Evolutionary conservation across 2,113 vertebrate species (phyloP).

Genomic region (Pollachius pollachius): DNA sequence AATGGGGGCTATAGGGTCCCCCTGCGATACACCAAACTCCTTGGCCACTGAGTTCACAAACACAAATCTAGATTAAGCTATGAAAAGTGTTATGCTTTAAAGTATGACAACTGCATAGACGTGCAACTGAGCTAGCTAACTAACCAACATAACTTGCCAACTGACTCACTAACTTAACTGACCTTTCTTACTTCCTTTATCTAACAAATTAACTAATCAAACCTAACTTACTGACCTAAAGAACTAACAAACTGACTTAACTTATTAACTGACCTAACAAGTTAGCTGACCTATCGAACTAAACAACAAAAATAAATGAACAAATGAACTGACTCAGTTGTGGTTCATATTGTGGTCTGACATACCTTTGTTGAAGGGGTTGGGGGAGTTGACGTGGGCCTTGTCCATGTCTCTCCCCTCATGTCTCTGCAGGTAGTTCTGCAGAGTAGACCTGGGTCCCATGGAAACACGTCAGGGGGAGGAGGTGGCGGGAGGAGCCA

Average conservation of each 20-base stretch:
- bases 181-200: background rate
- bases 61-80: too few species aligned
- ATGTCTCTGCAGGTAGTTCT: conserved; percentile 86
- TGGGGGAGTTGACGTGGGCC: conserved; percentile 28
- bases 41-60: conserved; percentile 68
- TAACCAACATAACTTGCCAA: too few species aligned
- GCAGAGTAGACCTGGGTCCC: conserved; percentile 82
- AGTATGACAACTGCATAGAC: too few species aligned
- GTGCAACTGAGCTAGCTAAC: too few species aligned
- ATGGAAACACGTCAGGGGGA: background rate
- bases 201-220: background rate
- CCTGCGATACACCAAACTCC: conserved; percentile 76
- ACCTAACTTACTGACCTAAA: background rate
- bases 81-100: too few species aligned
- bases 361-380: conserved; percentile 87
- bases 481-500: background rate
- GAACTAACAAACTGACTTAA: too few species aligned
- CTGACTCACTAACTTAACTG: background rate
- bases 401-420: conserved; percentile 62
- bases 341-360: background rate
- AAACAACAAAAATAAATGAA: too few species aligned
- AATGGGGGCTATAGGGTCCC: conserved; percentile 15
- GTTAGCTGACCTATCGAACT: too few species aligned
- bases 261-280: too few species aligned
- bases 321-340: background rate